Evolutionary conservation across 2,113 vertebrate genomes (phyloP).

Genomic region (Prinia subflava): DNA sequence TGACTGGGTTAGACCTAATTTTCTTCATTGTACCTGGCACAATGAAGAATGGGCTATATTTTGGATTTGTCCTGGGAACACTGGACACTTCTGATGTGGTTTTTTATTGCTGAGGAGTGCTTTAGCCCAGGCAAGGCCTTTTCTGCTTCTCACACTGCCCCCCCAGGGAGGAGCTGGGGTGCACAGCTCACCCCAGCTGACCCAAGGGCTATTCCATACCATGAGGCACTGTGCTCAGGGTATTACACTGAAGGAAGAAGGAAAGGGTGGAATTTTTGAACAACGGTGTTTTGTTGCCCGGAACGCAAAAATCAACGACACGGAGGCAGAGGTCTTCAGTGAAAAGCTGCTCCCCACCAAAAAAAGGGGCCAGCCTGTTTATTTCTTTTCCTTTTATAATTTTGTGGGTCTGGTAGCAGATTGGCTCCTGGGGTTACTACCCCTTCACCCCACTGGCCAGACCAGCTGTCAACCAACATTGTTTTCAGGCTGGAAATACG

Average conservation of each 20-base stretch:
- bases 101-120: background rate
- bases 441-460: no score
- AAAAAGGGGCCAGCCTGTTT: no score
- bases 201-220: background rate
- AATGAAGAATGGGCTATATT: background rate
- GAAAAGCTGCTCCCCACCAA: no score
- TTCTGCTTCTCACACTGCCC: background rate
- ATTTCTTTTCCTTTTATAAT: no score
- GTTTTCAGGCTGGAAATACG: no score
- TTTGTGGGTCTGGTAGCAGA: no score
- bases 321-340: no score
- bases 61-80: background rate
- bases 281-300: no score
- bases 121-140: background rate
- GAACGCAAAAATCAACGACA: no score
- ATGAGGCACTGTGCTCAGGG: rapidly evolving
- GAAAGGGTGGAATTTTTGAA: background rate
- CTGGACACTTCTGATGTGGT: no score
- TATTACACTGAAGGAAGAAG: background rate
- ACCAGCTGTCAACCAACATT: no score
- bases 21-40: background rate
- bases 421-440: no score
- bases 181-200: background rate
- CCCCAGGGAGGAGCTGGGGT: background rate
- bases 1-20: background rate